Evolutionary conservation across 2,113 vertebrate genomes (phyloP).

Genomic region (Puffinus mauretanicus): DNA sequence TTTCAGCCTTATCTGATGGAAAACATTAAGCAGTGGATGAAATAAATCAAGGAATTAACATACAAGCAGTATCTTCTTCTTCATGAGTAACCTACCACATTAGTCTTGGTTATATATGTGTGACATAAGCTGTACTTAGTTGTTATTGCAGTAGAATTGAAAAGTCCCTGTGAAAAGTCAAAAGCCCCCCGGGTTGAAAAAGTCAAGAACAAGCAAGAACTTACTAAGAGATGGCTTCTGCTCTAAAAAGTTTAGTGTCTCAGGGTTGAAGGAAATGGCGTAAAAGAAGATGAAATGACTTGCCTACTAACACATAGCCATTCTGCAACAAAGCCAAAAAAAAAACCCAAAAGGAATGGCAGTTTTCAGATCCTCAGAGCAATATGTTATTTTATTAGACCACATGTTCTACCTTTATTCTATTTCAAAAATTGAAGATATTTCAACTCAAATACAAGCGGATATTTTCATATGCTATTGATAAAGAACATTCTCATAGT

Average conservation of each 20-base stretch:
- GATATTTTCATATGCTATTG: background rate
- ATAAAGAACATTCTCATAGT: background rate
- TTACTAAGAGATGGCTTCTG: background rate
- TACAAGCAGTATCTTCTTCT: background rate
- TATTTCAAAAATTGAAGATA: background rate
- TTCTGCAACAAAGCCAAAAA: background rate
- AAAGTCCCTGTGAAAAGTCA: background rate
- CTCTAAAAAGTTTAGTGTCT: background rate
- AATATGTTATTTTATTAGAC: background rate
- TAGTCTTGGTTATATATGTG: background rate
- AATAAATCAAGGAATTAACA: background rate
- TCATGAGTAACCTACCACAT: background rate
- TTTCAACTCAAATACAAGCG: background rate
- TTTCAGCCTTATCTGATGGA: background rate
- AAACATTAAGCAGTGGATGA: background rate
- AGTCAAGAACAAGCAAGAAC: background rate
- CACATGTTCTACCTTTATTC: background rate
- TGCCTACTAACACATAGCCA: background rate
- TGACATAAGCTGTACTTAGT: background rate
- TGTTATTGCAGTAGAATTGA: background rate
- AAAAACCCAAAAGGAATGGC: background rate
- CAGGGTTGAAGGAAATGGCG: background rate
- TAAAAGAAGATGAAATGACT: background rate
- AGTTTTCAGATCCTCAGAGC: background rate
- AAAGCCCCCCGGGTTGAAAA: background rate